Conservation (phyloP, 2,888 invertebrate genomes). For the Trachelus tabidus region DNA sequence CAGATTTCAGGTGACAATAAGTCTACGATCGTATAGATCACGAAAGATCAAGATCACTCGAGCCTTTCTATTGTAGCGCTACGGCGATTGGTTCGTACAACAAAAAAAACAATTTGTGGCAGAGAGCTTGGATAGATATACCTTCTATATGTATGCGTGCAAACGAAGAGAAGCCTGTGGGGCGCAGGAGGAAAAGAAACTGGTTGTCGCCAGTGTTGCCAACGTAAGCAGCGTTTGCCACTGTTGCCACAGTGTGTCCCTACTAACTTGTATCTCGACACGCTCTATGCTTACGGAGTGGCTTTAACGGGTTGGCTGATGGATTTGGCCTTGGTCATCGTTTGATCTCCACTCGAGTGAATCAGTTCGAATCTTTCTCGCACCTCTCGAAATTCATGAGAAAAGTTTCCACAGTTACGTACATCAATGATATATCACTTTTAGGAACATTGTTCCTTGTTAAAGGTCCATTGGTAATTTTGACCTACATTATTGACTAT, state of each 20-base stretch:
- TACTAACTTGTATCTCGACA: background rate
- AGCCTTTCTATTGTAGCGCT: background rate
- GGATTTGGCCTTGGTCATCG: constrained; percentile 24
- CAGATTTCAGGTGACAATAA: background rate
- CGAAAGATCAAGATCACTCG: background rate
- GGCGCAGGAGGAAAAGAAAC: background rate
- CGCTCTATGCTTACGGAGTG: constrained; percentile 3
- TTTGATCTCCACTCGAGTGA: constrained; percentile 25
- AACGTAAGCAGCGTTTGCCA: background rate
- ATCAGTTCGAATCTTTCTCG: constrained; percentile 9
- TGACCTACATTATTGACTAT: background rate
- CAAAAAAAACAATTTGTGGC: background rate
- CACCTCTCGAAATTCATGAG: background rate
- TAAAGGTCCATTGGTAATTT: background rate
- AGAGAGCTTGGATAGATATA: background rate
- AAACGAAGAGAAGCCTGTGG: background rate
- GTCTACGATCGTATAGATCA: background rate
- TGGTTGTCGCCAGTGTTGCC: background rate
- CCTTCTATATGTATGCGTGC: background rate
- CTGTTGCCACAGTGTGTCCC: background rate
- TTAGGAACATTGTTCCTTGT: background rate
- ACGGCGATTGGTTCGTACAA: background rate
- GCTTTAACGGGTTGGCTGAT: constrained; percentile 15
- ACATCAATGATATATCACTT: background rate
- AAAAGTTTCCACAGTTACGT: background rate